Evolutionary conservation across 1,140 invertebrate species (phyloP).

Genomic region (Saccostrea glomerata): DNA sequence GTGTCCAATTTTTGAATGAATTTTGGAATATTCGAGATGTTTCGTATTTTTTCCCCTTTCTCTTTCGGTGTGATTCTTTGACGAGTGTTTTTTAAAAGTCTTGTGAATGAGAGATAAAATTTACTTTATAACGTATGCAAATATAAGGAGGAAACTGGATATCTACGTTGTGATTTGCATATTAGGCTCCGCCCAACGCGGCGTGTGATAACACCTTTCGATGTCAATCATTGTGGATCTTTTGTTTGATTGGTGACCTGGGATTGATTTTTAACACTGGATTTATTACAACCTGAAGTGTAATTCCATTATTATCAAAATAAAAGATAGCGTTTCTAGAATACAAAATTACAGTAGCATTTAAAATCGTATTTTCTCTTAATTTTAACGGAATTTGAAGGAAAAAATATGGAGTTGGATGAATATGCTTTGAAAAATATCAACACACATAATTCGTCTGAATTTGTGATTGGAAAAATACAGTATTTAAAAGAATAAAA

Average conservation of each 20-base stretch:
- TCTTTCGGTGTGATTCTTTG: slow-evolving; percentile 20
- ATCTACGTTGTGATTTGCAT: slow-evolving; percentile 23
- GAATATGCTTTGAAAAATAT: no score
- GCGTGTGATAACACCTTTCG: neutral
- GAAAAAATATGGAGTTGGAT: no score
- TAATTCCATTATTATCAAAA: slow-evolving; percentile 29
- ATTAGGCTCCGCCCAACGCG: neutral
- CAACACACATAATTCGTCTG: no score
- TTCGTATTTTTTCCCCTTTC: neutral
- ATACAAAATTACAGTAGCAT: no score
- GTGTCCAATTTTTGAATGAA: neutral
- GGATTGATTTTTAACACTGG: slow-evolving; percentile 21
- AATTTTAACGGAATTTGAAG: no score
- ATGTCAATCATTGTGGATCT: neutral
- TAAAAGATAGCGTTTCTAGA: neutral
- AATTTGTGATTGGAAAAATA: no score
- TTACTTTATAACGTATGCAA: slow-evolving; percentile 38
- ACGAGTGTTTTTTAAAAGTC: slow-evolving; percentile 31
- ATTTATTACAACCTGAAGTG: slow-evolving; percentile 7
- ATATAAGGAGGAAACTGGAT: slow-evolving; percentile 24
- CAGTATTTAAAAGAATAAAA: no score
- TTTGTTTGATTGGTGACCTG: slow-evolving; percentile 4
- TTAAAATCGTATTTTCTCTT: no score
- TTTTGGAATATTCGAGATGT: neutral
- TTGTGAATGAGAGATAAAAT: slow-evolving; percentile 35